phyloP scores from a whole-genome alignment of 2,113 vertebrate genomes.

The Danionella cerebrum region DNA sequence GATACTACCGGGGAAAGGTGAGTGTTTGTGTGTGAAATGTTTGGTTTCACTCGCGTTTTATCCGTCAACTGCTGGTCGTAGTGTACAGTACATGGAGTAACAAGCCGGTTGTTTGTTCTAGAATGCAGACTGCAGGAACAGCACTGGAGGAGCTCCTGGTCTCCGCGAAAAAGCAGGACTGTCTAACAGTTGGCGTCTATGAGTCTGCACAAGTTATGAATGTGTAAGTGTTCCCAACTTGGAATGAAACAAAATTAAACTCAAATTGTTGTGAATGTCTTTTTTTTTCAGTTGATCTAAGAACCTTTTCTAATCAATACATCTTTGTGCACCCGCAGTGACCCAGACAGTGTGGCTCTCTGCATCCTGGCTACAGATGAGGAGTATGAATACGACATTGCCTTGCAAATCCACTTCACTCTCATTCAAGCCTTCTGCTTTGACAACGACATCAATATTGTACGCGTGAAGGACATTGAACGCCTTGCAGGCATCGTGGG shows the following conservation, averaged over 20 bases:
- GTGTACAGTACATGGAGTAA: not conserved
- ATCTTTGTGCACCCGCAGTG: slow-evolving; percentile 57
- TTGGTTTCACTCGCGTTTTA: not conserved
- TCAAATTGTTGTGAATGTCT: too few species aligned
- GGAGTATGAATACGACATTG: slow-evolving; percentile 90
- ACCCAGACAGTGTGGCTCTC: slow-evolving; percentile 91
- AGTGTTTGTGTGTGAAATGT: not conserved
- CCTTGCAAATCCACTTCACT: slow-evolving; percentile 96
- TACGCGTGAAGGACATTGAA: slow-evolving; percentile 81
- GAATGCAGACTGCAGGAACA: slow-evolving; percentile 83
- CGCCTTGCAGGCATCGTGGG: slow-evolving; percentile 80
- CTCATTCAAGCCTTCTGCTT: slow-evolving; percentile 98
- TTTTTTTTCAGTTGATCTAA: too few species aligned
- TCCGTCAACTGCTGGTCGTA: not conserved
- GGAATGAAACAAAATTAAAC: not conserved
- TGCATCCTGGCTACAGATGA: slow-evolving; percentile 87
- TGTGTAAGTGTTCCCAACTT: slow-evolving; percentile 73
- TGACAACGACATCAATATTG: slow-evolving; percentile 94
- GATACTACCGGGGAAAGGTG: slow-evolving; percentile 72
- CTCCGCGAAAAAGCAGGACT: slow-evolving; percentile 85
- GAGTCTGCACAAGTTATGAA: slow-evolving; percentile 97
- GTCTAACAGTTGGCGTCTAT: slow-evolving; percentile 91
- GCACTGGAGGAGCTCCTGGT: slow-evolving; percentile 83
- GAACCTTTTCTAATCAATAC: slow-evolving; percentile 22
- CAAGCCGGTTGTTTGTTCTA: slow-evolving; percentile 25